Conservation (phyloP, 2,113 vertebrate species). For the Coracopsis vasa region DNA sequence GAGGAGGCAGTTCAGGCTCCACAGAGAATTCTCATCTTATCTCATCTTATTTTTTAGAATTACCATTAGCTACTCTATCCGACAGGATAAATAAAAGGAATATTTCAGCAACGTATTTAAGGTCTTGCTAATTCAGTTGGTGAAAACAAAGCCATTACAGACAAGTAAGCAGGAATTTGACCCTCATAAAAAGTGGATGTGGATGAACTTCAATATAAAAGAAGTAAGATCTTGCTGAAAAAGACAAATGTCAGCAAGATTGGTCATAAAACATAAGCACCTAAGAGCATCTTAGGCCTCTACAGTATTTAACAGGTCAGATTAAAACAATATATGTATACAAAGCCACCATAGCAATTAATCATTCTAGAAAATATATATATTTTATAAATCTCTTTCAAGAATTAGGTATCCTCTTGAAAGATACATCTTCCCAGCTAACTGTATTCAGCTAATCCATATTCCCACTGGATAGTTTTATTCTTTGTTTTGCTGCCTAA, state of each 20-base stretch:
- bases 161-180: not conserved
- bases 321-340: not conserved
- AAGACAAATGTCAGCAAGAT: not conserved
- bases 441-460: not conserved
- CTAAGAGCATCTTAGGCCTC: not conserved
- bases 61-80: not conserved
- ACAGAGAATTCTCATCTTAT: not conserved
- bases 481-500: not conserved
- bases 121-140: not conserved
- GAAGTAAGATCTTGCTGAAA: not conserved
- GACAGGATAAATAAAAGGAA: not conserved
- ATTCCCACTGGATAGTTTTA: not conserved
- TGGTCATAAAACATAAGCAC: not conserved
- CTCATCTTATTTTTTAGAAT: not conserved
- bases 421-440: not conserved
- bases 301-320: not conserved
- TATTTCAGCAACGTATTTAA: not conserved
- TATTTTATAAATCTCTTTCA: not conserved
- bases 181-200: not conserved
- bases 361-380: not conserved
- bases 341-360: not conserved
- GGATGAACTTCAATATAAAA: not conserved
- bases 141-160: not conserved
- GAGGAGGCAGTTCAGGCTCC: too few species aligned
- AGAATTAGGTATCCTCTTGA: not conserved